phyloP scores from a whole-genome alignment of 2,797 vertebrate species.

The Pterois miles region DNA sequence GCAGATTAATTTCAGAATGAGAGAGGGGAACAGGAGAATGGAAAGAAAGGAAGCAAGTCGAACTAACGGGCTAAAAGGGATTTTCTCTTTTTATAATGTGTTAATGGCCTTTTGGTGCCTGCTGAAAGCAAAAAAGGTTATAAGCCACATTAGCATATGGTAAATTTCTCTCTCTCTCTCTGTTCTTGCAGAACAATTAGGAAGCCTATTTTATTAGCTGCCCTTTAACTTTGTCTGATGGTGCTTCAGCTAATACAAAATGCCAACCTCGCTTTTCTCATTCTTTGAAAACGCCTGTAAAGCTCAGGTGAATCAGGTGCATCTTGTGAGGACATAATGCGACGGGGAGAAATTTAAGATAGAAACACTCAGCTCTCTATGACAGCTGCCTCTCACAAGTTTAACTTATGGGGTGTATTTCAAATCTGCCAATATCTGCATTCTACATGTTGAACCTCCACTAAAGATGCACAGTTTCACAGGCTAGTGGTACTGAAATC shows the following conservation, averaged over 20 bases:
- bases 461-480: not conserved
- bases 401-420: not conserved
- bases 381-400: not conserved
- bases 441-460: not conserved
- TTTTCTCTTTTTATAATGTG: slow-evolving; percentile 75
- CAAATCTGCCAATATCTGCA: too few relatives aligned
- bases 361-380: not conserved
- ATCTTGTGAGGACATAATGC: not conserved
- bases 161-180: slow-evolving; percentile 52
- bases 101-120: slow-evolving; percentile 75
- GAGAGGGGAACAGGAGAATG: slow-evolving; percentile 51
- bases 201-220: slow-evolving; percentile 63
- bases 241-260: slow-evolving; percentile 55
- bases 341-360: not conserved
- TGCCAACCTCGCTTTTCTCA: slow-evolving; percentile 26
- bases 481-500: not conserved
- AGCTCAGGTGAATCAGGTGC: slow-evolving; percentile 17
- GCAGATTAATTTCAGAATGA: slow-evolving; percentile 81
- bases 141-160: slow-evolving; percentile 81
- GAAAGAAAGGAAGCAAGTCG: slow-evolving; percentile 61
- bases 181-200: slow-evolving; percentile 67
- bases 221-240: slow-evolving; percentile 65
- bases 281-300: slow-evolving; percentile 26
- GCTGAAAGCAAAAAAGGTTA: slow-evolving; percentile 71
- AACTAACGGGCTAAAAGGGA: slow-evolving; percentile 71